phyloP scores from a whole-genome alignment of 2,113 vertebrate genomes.

The Apeltes quadracus region DNA sequence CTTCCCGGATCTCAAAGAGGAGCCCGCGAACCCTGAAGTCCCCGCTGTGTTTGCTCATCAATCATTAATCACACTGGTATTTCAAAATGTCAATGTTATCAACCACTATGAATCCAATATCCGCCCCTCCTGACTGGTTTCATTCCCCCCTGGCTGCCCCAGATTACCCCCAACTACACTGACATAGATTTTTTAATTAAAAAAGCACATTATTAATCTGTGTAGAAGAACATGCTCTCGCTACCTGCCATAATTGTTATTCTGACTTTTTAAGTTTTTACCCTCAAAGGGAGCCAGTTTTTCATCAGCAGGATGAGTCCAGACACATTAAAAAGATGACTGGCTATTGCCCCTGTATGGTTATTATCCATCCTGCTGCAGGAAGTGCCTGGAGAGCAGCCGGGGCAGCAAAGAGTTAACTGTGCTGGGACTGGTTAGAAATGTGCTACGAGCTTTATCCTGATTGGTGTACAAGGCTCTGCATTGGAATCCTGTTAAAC shows the following conservation, averaged over 20 bases:
- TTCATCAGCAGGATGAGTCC: conserved; percentile 15
- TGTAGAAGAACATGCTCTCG: neutral
- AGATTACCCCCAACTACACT: conserved; percentile 40
- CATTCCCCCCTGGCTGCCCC: conserved; percentile 34
- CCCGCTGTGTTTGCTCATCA: conserved; percentile 71
- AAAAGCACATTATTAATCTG: conserved; percentile 22
- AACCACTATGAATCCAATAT: conserved; percentile 52
- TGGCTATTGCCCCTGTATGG: conserved; percentile 23
- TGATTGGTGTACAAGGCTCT: conserved; percentile 71
- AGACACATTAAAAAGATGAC: conserved; percentile 45
- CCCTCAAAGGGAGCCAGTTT: conserved; percentile 20
- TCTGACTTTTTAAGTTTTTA: conserved; percentile 29
- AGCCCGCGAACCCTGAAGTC: too few relatives aligned
- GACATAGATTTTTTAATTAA: conserved; percentile 25
- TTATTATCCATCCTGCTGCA: conserved; percentile 65
- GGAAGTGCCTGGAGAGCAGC: conserved; percentile 55
- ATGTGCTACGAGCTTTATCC: conserved; percentile 64
- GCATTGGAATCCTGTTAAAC: conserved; percentile 75
- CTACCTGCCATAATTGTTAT: conserved; percentile 14
- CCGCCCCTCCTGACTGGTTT: conserved; percentile 37
- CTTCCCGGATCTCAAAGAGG: conserved; percentile 7
- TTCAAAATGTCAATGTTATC: conserved; percentile 71
- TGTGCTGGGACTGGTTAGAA: conserved; percentile 57
- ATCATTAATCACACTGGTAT: conserved; percentile 68
- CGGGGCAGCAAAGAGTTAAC: conserved; percentile 63